Evolutionary conservation across 2,113 vertebrate genomes (phyloP).

Genomic region (Colaptes auratus): DNA sequence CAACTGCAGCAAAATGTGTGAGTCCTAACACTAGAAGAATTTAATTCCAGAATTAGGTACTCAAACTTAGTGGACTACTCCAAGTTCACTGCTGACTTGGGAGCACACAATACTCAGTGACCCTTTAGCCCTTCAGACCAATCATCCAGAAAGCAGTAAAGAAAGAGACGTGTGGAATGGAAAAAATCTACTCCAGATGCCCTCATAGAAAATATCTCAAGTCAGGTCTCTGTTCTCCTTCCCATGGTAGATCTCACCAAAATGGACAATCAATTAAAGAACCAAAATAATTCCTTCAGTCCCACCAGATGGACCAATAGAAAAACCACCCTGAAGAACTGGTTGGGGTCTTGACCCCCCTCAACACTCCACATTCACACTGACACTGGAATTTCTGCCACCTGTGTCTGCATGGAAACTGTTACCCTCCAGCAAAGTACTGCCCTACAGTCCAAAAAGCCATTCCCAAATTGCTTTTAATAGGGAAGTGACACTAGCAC

Average conservation of each 20-base stretch:
- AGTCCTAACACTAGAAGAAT: background rate
- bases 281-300: background rate
- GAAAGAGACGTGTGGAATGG: background rate
- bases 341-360: background rate
- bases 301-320: background rate
- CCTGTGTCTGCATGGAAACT: rapidly evolving
- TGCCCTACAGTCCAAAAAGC: background rate
- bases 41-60: background rate
- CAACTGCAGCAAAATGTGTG: rapidly evolving
- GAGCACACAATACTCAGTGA: background rate
- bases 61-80: background rate
- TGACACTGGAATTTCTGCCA: background rate
- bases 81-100: background rate
- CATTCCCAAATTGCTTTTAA: background rate
- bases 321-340: background rate
- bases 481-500: background rate
- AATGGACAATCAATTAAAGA: background rate
- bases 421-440: background rate
- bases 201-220: background rate
- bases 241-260: background rate
- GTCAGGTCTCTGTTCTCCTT: background rate
- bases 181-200: background rate
- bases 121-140: background rate
- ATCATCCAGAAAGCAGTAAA: background rate
- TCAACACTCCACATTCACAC: background rate